These are phyloP conservation scores for Harpagus bidentatus DNA, from an alignment of 2,113 vertebrate genomes.

Conservation along the genomic window DNA sequence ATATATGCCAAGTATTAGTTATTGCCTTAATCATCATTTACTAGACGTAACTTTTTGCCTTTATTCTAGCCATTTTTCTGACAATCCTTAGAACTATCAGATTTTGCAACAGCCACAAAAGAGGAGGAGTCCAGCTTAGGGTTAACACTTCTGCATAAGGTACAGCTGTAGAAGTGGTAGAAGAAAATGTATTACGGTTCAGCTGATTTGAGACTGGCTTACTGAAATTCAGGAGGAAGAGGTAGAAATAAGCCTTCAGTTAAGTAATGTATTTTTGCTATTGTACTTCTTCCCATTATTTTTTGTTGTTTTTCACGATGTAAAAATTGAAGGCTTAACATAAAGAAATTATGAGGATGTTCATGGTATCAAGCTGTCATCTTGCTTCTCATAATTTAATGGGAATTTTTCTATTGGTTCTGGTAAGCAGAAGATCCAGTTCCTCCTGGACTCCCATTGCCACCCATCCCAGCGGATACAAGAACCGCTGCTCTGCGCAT, in stretches of 20 bases:
- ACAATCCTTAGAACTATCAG: background rate
- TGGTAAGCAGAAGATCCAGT: background rate
- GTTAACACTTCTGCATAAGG: conserved; percentile 33
- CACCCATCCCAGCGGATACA: background rate
- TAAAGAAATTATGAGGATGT: background rate
- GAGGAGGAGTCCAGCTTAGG: conserved; percentile 35
- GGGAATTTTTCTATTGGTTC: background rate
- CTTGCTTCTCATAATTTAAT: background rate
- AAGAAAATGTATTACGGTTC: conserved; percentile 5
- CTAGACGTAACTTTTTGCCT: background rate
- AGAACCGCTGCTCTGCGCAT: background rate
- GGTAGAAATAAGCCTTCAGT: conserved; percentile 39
- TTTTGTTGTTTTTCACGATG: background rate
- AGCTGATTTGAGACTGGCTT: conserved; percentile 20
- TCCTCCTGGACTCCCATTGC: background rate
- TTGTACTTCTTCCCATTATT: background rate
- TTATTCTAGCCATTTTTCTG: conserved; percentile 41
- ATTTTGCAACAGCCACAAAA: conserved; percentile 58
- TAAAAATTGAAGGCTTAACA: background rate
- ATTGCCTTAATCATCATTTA: background rate
- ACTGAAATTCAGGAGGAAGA: conserved; percentile 24
- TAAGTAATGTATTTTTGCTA: background rate
- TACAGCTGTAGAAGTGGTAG: background rate
- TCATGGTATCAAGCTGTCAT: background rate
- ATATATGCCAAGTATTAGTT: background rate